Percentiles rank a stretch among this genome's conserved stretches.
phyloP scores from a whole-genome alignment of 2,888 invertebrate species.

The Phorcus lineatus region DNA sequence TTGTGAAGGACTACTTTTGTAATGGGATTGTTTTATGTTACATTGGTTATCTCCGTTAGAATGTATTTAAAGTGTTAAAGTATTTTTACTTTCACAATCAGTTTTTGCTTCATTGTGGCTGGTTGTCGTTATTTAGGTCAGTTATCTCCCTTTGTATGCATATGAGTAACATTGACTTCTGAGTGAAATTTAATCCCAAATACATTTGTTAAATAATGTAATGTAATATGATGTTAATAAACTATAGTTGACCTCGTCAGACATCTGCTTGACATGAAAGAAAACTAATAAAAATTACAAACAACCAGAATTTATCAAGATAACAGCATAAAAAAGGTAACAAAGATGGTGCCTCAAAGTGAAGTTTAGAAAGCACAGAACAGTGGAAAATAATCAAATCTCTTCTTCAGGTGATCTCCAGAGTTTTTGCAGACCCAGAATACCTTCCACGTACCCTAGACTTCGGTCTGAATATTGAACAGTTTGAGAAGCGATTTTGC shows the following conservation, averaged over 20 bases:
- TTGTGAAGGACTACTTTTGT: slow-evolving; percentile 94
- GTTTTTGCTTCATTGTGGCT: neutral
- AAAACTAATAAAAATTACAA: too few species aligned
- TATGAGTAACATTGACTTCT: neutral
- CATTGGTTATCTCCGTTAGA: slow-evolving; percentile 77
- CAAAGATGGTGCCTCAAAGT: too few species aligned
- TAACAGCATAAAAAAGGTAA: too few species aligned
- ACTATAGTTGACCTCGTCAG: too few species aligned
- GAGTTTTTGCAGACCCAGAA: slow-evolving; percentile 96
- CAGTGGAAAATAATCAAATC: too few species aligned
- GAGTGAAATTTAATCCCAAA: neutral
- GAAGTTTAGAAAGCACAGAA: too few species aligned
- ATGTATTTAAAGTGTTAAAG: neutral
- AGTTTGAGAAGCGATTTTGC: slow-evolving; percentile 92
- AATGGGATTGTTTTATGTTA: slow-evolving; percentile 96
- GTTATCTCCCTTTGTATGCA: neutral
- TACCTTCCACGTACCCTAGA: slow-evolving; percentile 92
- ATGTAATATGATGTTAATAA: too few species aligned
- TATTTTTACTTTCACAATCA: neutral
- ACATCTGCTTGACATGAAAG: too few species aligned
- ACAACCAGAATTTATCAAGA: too few species aligned
- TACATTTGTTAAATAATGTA: too few species aligned
- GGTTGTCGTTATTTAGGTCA: neutral
- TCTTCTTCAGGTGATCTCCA: slow-evolving; percentile 87
- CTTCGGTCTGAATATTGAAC: slow-evolving; percentile 91